phyloP scores from a whole-genome alignment of 2,888 invertebrate genomes.

The Rhingia campestris region DNA sequence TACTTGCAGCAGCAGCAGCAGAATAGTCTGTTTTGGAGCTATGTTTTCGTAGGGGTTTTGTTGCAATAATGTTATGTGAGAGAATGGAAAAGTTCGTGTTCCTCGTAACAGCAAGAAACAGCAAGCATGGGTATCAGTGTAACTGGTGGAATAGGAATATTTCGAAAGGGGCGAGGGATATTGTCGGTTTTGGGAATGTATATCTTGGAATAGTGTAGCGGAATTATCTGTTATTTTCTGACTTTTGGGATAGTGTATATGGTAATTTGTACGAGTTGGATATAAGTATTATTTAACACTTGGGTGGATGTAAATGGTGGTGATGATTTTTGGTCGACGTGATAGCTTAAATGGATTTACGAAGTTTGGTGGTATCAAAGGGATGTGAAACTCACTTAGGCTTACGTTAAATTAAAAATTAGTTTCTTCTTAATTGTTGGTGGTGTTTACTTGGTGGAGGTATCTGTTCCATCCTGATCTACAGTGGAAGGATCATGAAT shows the following conservation, averaged over 20 bases:
- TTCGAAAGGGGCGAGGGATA: background rate
- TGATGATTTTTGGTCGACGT: too few relatives aligned
- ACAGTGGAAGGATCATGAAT: too few relatives aligned
- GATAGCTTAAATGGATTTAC: too few relatives aligned
- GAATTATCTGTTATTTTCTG: constrained; percentile 23
- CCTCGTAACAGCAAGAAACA: background rate
- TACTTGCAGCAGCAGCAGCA: background rate
- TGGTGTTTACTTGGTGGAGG: too few relatives aligned
- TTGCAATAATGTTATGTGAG: constrained; percentile 8
- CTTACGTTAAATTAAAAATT: too few relatives aligned
- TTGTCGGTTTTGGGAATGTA: background rate
- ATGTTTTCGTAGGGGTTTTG: background rate
- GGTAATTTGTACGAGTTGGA: constrained; percentile 17
- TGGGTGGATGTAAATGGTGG: background rate
- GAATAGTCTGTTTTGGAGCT: constrained; percentile 11
- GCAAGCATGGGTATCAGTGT: background rate
- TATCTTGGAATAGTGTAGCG: constrained; percentile 15
- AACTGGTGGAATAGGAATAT: constrained; percentile 13
- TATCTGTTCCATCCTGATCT: too few relatives aligned
- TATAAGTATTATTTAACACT: constrained; percentile 2
- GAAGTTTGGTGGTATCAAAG: too few relatives aligned
- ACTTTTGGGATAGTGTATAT: constrained; percentile 24
- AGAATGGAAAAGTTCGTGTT: constrained; percentile 4
- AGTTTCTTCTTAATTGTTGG: too few relatives aligned
- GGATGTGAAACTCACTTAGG: too few relatives aligned